Evolutionary conservation across 2,113 vertebrate genomes (phyloP), one percentile per base, ranked within the genome.

Genomic region (Boulengerochromis microlepis): DNA sequence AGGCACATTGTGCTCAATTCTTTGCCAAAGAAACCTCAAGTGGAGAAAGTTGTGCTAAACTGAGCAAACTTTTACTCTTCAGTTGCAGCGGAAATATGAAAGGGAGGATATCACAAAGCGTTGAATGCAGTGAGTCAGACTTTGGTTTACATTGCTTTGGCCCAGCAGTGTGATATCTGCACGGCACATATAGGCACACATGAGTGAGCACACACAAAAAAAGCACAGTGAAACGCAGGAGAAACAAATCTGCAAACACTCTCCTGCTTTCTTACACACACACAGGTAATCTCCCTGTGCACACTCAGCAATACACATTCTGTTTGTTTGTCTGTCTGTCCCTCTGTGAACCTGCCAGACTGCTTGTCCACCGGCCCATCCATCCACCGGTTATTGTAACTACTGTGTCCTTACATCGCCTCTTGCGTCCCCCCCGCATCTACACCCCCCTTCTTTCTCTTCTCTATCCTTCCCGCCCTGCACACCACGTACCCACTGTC

Each of bases 401-500:
- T 57, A 90, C 80, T 86, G 92, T 92, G 92, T 95, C 94, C 93
- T 95, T 86, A 93, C 87, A 87, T 89, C 40, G 86, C 90, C 94
- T 94, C 85, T 81, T 83, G 56, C 83, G 5, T 81, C 47, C 81
- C 83, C 83, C 29, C 29, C 26, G 5, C 57, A 31, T 31, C 57
- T 16, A 16, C 29, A 6, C 3, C 29, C 9, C 29, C 22, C n/a
- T 59, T 71, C 54, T 80, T 80, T 40, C 45, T 71, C 61, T 85
- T 91, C 88, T 93, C 92, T 93, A 84, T 90, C 87, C 92, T 90
- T 92, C 89, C 90, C 92, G 86, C 92, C 90, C 93, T 86, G 95
- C 93, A 93, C 93, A 95, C 93, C 94, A 94, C 94, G 85, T 93
- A 95, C 90, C 90, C 90, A 90, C 90, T 93, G 93, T 96, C 95